phyloP scores from a whole-genome alignment of 2,888 invertebrate species.

The Diadromus collaris region DNA sequence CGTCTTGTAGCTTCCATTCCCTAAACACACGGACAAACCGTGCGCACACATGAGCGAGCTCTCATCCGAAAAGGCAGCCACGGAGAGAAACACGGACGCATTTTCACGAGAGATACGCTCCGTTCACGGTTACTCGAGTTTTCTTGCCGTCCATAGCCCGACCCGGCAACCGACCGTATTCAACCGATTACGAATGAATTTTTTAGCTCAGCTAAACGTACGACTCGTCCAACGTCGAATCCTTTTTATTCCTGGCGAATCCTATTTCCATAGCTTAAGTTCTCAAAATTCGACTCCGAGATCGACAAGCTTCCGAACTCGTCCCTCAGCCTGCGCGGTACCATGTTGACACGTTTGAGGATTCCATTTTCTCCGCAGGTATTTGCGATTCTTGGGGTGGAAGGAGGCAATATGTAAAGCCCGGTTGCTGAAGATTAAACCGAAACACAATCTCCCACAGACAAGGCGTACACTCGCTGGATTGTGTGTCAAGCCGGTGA shows the following conservation, averaged over 20 bases:
- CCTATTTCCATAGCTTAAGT: not conserved
- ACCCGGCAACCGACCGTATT: constrained; percentile 9
- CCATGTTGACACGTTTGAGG: constrained; percentile 11
- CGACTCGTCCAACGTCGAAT: not conserved
- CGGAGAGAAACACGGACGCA: constrained; percentile 38
- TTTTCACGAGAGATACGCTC: constrained; percentile 42
- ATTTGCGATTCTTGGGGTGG: constrained; percentile 23
- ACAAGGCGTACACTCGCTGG: not conserved
- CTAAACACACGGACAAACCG: constrained; percentile 29
- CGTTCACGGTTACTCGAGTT: constrained; percentile 25
- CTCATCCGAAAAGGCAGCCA: constrained; percentile 5
- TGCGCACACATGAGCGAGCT: constrained; percentile 11
- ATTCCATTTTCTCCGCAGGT: constrained; percentile 12
- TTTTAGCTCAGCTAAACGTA: constrained; percentile 32
- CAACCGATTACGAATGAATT: constrained; percentile 48
- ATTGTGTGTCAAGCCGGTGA: constrained; percentile 7
- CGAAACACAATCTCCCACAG: not conserved
- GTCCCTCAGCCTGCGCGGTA: not conserved
- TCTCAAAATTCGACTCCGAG: not conserved
- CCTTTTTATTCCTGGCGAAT: not conserved
- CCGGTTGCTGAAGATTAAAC: not conserved
- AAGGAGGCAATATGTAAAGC: not conserved
- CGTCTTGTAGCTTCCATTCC: constrained; percentile 48
- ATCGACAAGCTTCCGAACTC: not conserved
- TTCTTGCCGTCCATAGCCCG: constrained; percentile 11